phyloP scores from a whole-genome alignment of 1,140 invertebrate species.

The Pseudoatta argentina region DNA sequence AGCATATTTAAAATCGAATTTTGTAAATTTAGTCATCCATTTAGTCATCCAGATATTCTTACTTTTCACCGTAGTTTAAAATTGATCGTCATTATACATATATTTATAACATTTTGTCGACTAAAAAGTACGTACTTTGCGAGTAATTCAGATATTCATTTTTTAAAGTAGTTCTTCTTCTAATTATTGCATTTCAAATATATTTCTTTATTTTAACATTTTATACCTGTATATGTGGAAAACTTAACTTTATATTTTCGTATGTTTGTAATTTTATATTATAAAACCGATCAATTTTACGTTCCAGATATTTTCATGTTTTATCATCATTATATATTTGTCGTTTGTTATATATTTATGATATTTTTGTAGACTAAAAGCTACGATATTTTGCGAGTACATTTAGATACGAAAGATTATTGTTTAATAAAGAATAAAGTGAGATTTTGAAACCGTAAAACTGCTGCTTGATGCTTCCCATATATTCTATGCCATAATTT shows the following conservation, averaged over 20 bases:
- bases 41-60: too few relatives aligned
- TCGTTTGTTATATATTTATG: too few relatives aligned
- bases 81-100: too few relatives aligned
- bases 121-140: too few relatives aligned
- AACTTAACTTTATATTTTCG: too few relatives aligned
- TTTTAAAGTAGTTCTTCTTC: too few relatives aligned
- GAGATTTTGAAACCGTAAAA: conserved; percentile 10
- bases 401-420: neutral
- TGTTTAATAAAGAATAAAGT: neutral
- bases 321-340: neutral
- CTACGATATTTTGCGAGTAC: neutral
- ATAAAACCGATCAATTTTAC: neutral
- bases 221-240: too few relatives aligned
- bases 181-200: neutral
- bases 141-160: too few relatives aligned
- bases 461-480: neutral
- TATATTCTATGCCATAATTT: neutral
- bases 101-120: too few relatives aligned
- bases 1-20: too few relatives aligned
- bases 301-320: neutral
- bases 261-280: neutral
- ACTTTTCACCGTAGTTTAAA: too few relatives aligned
- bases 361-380: neutral
- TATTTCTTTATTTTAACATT: neutral
- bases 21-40: too few relatives aligned